These are phyloP conservation scores for Pristionchus mayeri DNA, from an alignment of 2,888 invertebrate genomes.

Conservation along the genomic window DNA sequence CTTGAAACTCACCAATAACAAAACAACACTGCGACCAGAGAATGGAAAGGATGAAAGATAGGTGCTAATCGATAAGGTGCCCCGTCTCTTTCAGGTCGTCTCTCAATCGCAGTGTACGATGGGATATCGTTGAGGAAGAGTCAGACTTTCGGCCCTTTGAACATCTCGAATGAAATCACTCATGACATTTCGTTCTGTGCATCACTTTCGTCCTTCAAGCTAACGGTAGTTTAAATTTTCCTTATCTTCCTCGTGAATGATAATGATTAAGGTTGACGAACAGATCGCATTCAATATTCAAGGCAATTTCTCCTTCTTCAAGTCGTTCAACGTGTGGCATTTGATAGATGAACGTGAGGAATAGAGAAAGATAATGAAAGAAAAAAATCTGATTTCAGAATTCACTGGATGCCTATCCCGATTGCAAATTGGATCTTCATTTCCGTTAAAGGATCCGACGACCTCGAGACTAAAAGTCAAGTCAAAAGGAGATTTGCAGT, in stretches of 20 bases:
- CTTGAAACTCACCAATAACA: no score
- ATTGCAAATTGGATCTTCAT: conserved; percentile 71
- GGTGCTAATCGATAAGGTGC: no score
- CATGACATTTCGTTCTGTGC: conserved; percentile 75
- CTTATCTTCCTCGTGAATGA: neutral
- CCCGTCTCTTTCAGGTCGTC: conserved; percentile 56
- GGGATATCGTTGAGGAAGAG: conserved; percentile 72
- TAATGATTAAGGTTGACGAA: conserved; percentile 65
- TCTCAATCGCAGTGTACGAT: conserved; percentile 68
- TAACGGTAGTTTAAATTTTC: conserved; percentile 52
- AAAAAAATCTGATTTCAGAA: conserved; percentile 56
- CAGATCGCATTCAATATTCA: conserved; percentile 65
- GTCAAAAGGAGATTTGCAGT: conserved; percentile 68
- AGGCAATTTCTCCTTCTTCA: conserved; percentile 74
- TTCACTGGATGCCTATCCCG: conserved; percentile 73
- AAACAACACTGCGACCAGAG: no score
- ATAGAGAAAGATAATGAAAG: neutral
- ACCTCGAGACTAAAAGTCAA: conserved; percentile 67
- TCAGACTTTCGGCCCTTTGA: conserved; percentile 57
- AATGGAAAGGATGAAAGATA: no score
- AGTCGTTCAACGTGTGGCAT: conserved; percentile 71
- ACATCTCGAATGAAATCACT: conserved; percentile 66
- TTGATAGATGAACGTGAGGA: conserved; percentile 67
- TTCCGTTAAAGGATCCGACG: conserved; percentile 71
- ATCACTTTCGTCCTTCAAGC: conserved; percentile 63